Percentiles rank a stretch among this genome's conserved stretches.
Conservation (phyloP, 2,888 invertebrate species). For the Phasia obesa region DNA sequence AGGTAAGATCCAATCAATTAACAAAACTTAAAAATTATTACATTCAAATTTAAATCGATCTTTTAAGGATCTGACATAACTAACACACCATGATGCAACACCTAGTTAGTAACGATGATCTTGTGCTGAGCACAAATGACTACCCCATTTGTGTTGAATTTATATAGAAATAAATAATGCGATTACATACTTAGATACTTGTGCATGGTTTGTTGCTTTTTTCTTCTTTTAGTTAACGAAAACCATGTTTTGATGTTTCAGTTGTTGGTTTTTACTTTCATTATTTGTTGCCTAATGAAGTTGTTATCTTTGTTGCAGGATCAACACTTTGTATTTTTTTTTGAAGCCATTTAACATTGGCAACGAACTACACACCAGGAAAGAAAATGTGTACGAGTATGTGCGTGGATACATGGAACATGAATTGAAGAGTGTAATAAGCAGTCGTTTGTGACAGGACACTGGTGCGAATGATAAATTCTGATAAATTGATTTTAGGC, state of each 20-base stretch:
- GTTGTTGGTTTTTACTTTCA: slow-evolving; percentile 58
- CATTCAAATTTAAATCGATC: slow-evolving; percentile 12
- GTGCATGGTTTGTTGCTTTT: background rate
- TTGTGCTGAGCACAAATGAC: slow-evolving; percentile 49
- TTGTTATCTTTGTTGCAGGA: slow-evolving; percentile 72
- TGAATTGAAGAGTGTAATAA: slow-evolving; percentile 54
- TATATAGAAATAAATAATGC: slow-evolving; percentile 12
- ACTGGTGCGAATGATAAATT: slow-evolving; percentile 73
- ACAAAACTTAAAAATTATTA: no score
- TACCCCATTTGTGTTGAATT: slow-evolving; percentile 42
- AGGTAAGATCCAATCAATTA: no score
- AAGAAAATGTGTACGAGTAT: background rate
- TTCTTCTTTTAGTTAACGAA: no score
- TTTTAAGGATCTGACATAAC: slow-evolving; percentile 31
- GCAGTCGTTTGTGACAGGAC: slow-evolving; percentile 71
- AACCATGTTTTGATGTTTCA: slow-evolving; percentile 71
- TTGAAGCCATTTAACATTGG: slow-evolving; percentile 64
- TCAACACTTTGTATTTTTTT: slow-evolving; percentile 70
- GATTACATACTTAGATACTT: slow-evolving; percentile 8
- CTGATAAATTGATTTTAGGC: slow-evolving; percentile 72
- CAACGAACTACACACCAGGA: slow-evolving; percentile 20
- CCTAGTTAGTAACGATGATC: slow-evolving; percentile 56
- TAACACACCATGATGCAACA: slow-evolving; percentile 69
- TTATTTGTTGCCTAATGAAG: slow-evolving; percentile 72
- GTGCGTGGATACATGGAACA: slow-evolving; percentile 8